Evolutionary conservation across 1,140 invertebrate genomes (phyloP), one percentile per base, ranked within the genome.

Genomic region (Saccostrea cuccullata): DNA sequence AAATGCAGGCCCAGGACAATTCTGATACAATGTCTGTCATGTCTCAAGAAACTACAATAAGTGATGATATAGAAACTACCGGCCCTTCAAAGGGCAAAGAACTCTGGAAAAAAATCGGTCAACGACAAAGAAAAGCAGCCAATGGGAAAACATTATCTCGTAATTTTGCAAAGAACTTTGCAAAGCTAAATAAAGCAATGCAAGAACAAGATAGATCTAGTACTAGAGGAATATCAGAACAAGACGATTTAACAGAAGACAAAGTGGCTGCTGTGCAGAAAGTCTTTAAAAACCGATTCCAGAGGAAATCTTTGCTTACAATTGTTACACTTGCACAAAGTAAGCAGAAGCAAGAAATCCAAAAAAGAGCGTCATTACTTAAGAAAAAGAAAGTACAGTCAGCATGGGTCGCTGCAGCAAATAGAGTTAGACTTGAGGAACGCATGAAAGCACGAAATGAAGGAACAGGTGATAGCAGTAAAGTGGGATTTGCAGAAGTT

Each of bases 141-240:
- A 55, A 36, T n/a, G 73, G 88, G 9, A 90, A 90, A 15, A 93
- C 91, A 5, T 86, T 93, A 1, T 89, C 90, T 40, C 88, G 85
- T 67, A 91, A 91, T 64, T 93, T 93, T 67, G 55, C 89, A 23
- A 90, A 89, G 30, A 93, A 93, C 67, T 92, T 91, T 58, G 77
- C 73, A 2, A 91, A 90, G 55, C 56, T 92, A 17, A 87, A 90
- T 8, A 84, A 2, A 3, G 88, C 87, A 4, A 88, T 91, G 0
- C 82, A 89, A 23, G 85, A 90, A 8, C 87, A 90, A 12, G 89
- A 89, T 73, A 84, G 60, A 20, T 40, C 82, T 11, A 90, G 89
- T 36, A 84, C 84, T 0, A 73, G n/a, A 30, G 86, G 86, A 23
- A 6, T 55, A 82, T 47, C 64, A 82, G 8, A 60, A 15, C 4